Evolutionary conservation across 1,140 invertebrate genomes (phyloP).

Genomic region (Sycophaga agraensis): DNA sequence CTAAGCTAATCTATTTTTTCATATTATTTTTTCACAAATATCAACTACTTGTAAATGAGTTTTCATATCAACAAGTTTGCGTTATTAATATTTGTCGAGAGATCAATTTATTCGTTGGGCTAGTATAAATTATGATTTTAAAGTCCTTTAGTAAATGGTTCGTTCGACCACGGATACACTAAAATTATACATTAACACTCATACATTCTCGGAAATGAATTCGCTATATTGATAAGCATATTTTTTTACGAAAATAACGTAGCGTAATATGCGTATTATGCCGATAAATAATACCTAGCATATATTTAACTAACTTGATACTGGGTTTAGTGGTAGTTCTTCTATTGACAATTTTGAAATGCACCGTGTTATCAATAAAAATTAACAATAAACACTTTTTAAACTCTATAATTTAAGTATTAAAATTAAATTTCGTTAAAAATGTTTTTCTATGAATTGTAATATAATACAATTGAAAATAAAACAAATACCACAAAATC

Average conservation of each 20-base stretch:
- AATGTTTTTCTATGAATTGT: no score
- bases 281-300: constrained; percentile 21
- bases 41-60: not conserved
- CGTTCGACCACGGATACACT: constrained; percentile 26
- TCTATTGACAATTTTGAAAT: constrained; percentile 1
- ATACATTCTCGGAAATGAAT: constrained; percentile 9
- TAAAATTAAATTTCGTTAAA: no score
- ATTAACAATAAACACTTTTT: not conserved
- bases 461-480: no score
- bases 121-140: constrained; percentile 8
- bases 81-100: not conserved
- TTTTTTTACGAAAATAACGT: constrained; percentile 21
- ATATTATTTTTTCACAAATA: not conserved
- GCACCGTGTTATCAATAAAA: no score
- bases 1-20: not conserved
- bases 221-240: constrained; percentile 10
- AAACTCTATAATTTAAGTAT: no score
- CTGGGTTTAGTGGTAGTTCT: constrained; percentile 11
- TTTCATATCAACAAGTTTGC: not conserved
- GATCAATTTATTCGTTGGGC: not conserved
- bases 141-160: constrained; percentile 22
- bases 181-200: constrained; percentile 24
- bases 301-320: constrained; percentile 19
- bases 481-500: constrained; percentile 11
- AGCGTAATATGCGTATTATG: constrained; percentile 26